Evolutionary conservation across 2,888 invertebrate genomes (phyloP), one percentile per base, ranked within the genome.

Genomic region (Diplolepis rosae): DNA sequence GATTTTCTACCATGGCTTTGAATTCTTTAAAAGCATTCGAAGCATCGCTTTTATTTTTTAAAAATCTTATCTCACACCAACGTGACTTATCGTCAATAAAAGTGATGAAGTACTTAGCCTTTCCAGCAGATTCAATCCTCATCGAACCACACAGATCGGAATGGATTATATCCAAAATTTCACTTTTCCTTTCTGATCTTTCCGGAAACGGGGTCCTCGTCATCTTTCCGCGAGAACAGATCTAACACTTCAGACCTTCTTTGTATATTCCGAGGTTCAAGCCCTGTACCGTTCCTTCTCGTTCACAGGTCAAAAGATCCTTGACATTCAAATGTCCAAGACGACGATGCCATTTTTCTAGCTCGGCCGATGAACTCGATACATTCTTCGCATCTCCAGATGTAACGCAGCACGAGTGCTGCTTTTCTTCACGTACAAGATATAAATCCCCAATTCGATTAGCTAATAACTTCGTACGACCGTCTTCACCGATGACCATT

Each of bases 51-150:
- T 78, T 77, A 13, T 54, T 48, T 32, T 72, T 77, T 6, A 77
- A 11, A 45, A 79, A 72, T 11, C 30, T 24, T 2, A 70, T 73
- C 28, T 70, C 72, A 32, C 69, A 69, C 66, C 67, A 72, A 39
- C 73, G 51, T 9, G 71, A 71, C 39, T 56, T 56, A 27, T 78
- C 71, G 28, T 77, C 74, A 9, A 74, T 77, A 48, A 78, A 77
- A 6, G n/a, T n/a, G n/a, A n/a, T n/a, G n/a, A n/a, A n/a, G n/a
- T n/a, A n/a, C n/a, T n/a, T n/a, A n/a, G n/a, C n/a, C n/a, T n/a
- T n/a, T n/a, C n/a, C n/a, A n/a, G 72, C 74, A 18, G 74, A 74
- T 15, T 35, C 24, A 2, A 66, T 48, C 5, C 48, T 13, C 39
- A 72, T 52, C n/a, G 70, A 68, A 39, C 76, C 76, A 24, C 69